phyloP scores from a whole-genome alignment of 1,140 invertebrate genomes.

The Yoshiicerus persimilis region DNA sequence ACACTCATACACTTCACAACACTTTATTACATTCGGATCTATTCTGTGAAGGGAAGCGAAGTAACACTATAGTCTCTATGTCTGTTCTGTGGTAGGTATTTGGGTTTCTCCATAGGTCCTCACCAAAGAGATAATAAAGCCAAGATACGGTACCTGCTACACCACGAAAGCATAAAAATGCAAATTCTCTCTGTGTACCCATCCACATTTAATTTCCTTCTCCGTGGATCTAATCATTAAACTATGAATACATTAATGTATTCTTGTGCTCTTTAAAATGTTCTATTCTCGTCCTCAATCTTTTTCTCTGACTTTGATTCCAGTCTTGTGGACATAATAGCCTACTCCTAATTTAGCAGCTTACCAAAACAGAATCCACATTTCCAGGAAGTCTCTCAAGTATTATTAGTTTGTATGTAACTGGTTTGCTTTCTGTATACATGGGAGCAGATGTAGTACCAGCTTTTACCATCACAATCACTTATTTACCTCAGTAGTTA shows the following conservation, averaged over 20 bases:
- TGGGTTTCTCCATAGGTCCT: neutral
- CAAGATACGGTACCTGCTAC: neutral
- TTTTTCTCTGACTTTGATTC: neutral
- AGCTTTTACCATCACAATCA: no score
- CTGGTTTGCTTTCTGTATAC: no score
- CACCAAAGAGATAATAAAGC: neutral
- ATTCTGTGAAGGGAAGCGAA: neutral
- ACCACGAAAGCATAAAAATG: neutral
- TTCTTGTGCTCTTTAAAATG: neutral
- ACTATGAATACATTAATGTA: conserved; percentile 12
- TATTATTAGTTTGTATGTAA: no score
- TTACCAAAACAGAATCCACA: neutral
- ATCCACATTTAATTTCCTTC: neutral
- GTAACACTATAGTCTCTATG: neutral
- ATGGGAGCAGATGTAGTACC: no score
- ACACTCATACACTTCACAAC: neutral
- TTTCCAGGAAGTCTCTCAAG: no score
- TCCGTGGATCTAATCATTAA: neutral
- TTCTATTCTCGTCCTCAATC: neutral
- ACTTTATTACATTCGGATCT: neutral
- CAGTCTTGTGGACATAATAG: neutral
- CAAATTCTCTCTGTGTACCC: neutral
- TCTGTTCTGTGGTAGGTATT: neutral
- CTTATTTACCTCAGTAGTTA: no score
- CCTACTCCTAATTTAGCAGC: neutral